These are phyloP conservation scores for Drosophila affinis DNA, from an alignment of 2,888 invertebrate genomes.

Conservation along the genomic window DNA sequence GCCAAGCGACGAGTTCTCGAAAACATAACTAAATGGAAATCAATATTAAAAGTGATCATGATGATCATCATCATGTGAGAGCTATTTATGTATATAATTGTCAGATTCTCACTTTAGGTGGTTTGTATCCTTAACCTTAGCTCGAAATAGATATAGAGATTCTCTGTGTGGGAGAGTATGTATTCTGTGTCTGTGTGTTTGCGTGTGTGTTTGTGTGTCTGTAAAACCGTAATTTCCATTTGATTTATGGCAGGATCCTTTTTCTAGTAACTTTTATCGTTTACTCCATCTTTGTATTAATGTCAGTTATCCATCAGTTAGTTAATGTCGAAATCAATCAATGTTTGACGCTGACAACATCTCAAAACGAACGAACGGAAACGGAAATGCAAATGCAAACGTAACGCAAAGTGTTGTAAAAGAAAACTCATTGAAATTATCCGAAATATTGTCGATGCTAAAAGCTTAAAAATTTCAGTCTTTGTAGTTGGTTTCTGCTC, in stretches of 20 bases:
- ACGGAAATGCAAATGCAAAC: slow-evolving; percentile 35
- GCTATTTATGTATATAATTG: slow-evolving; percentile 12
- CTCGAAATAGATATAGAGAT: slow-evolving; percentile 51
- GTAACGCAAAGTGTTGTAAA: slow-evolving; percentile 52
- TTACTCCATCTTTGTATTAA: slow-evolving; percentile 52
- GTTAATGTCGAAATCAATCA: slow-evolving; percentile 44
- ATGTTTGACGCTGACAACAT: slow-evolving; percentile 43
- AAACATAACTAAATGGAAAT: slow-evolving; percentile 41
- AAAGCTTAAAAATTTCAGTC: slow-evolving; percentile 85
- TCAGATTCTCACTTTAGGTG: slow-evolving; percentile 9
- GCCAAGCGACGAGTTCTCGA: slow-evolving; percentile 58
- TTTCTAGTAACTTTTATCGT: slow-evolving; percentile 77
- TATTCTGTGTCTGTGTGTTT: slow-evolving; percentile 9
- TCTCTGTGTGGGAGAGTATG: slow-evolving; percentile 18
- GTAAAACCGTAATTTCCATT: slow-evolving; percentile 76
- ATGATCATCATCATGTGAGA: background rate
- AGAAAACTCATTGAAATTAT: slow-evolving; percentile 66
- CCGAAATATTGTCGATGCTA: slow-evolving; percentile 84
- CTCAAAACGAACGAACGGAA: slow-evolving; percentile 43
- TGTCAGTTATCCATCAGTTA: slow-evolving; percentile 22
- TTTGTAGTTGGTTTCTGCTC: slow-evolving; percentile 79
- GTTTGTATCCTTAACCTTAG: slow-evolving; percentile 32
- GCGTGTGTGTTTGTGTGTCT: slow-evolving; percentile 46
- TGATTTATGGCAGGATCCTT: slow-evolving; percentile 79
- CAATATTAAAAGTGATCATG: slow-evolving; percentile 1